phyloP scores from a whole-genome alignment of 2,797 vertebrate species.

The Ceryle rudis region DNA sequence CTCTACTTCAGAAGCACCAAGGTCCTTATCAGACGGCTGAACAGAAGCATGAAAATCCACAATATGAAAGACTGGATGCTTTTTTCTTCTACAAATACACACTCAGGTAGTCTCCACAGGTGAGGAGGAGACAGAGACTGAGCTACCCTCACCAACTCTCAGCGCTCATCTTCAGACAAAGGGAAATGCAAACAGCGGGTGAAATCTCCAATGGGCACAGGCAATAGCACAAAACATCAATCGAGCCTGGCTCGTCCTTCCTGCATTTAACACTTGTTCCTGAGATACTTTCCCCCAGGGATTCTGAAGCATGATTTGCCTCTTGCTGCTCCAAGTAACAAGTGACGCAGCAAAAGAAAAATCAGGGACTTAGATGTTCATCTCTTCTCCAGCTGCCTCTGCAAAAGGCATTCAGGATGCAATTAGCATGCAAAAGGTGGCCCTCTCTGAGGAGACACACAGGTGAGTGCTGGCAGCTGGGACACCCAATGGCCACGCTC shows the following conservation, averaged over 20 bases:
- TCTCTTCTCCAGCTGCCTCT: neutral
- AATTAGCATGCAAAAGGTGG: neutral
- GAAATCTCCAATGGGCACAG: neutral
- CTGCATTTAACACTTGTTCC: neutral
- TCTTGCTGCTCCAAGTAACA: neutral
- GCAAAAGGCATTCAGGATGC: neutral
- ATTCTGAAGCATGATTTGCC: neutral
- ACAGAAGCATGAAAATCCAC: neutral
- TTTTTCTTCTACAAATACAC: neutral
- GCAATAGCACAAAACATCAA: neutral
- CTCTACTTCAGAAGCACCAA: neutral
- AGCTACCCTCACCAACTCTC: neutral
- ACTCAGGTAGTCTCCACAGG: neutral
- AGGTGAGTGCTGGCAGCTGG: neutral
- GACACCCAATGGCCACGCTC: neutral
- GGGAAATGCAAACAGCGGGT: neutral
- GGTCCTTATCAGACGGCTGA: conserved; percentile 1
- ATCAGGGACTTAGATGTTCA: neutral
- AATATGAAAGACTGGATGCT: neutral
- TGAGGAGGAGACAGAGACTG: neutral
- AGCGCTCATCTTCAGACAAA: neutral
- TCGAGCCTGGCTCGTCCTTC: rapidly evolving
- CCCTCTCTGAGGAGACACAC: neutral
- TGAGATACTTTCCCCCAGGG: neutral
- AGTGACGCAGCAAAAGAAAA: neutral